Evolutionary conservation across 2,113 vertebrate species (phyloP), one percentile per base, ranked within the genome.

Genomic region (Corythaixoides concolor): DNA sequence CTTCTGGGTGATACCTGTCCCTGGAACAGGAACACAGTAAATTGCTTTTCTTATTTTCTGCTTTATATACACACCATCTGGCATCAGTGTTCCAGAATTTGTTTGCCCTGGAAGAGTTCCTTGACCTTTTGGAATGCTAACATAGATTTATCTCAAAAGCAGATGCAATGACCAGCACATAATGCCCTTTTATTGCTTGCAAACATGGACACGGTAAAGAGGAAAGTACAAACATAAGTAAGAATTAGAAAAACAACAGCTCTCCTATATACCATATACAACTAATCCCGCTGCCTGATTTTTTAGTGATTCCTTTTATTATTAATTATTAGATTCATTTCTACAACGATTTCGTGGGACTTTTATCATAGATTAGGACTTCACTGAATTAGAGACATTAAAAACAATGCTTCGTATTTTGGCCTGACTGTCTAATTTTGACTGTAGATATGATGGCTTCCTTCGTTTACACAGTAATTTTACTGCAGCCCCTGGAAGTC

Each of bases 41-140:
- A 55, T 41, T 49, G 77, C 76, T 95, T 78, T 69, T 73, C 47
- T 82, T 32, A n/a, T 87, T 95, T 94, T 82, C 80, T 37, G 21
- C 32, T 95, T 94, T 96, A 92, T 97, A 89, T 97, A 95, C 86
- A 67, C 83, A 63, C 78, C 91, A 95, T 74, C 89, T 94, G 87
- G 89, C 91, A 96, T 49, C 64, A 91, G 52, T 53, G 63, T 55
- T 85, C 45, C 74, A 95, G 74, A 73, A 88, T 93, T 89, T 93
- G 64, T 96, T 97, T 97, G 92, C 86, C 63, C 85, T 95, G 93
- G 85, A 95, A 96, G 52, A 59, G 80, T 89, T 96, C 92, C 93
- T 88, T 95, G 92, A 96, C 96, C 85, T 47, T 90, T 95, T 97
- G 91, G 68, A 97, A 96, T 81, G 96, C 89, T 97, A 95, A 94